A percentile compares a stretch with the other conserved stretches of the same genome.
These are phyloP conservation scores for Protula sp. DNA, from an alignment of 2,888 invertebrate species.

Conservation along the genomic window DNA sequence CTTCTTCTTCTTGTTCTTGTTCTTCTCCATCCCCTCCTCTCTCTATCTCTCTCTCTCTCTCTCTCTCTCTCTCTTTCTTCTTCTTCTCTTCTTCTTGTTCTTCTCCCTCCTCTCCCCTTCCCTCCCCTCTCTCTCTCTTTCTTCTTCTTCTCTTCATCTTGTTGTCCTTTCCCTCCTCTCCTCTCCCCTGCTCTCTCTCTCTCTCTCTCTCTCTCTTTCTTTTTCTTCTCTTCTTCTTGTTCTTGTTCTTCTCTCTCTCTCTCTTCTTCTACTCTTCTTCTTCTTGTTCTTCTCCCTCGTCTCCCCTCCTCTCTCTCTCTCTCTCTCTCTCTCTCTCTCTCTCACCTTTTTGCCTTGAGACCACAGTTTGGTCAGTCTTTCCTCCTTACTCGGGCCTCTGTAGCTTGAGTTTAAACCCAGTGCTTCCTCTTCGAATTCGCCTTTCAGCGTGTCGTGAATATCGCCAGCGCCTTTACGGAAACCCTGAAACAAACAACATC, in stretches of 20 bases:
- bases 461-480: no score
- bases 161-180: background rate
- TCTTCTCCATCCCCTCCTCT: no score
- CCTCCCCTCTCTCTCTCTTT: background rate
- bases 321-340: no score
- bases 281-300: background rate
- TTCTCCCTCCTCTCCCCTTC: no score
- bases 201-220: background rate
- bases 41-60: no score
- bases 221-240: background rate
- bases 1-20: background rate
- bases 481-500: no score
- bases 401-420: no score
- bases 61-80: background rate
- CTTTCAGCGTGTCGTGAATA: no score
- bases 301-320: no score
- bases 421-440: no score
- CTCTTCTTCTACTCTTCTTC: slow-evolving; percentile 3
- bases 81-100: background rate
- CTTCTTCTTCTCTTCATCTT: background rate
- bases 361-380: background rate
- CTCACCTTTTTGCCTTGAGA: background rate
- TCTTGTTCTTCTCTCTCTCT: slow-evolving; percentile 1
- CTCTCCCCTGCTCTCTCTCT: background rate
- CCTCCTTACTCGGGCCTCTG: no score